These are phyloP conservation scores for Manduca sexta DNA, from an alignment of 1,140 invertebrate genomes.

Conservation along the genomic window DNA sequence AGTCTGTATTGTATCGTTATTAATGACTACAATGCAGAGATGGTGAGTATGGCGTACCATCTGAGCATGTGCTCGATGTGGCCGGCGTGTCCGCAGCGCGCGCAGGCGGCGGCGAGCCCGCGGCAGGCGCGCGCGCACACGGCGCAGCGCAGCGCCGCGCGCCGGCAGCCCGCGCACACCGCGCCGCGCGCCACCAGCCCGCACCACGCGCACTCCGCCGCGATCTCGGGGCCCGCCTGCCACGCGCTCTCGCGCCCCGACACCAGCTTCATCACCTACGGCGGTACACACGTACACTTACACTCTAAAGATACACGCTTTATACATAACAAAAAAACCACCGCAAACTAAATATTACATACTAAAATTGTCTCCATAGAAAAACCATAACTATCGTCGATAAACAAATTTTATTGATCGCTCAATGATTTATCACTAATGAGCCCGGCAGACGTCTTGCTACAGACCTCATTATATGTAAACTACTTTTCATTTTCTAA, in stretches of 20 bases:
- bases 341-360: too few species aligned
- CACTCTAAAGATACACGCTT: slow-evolving; percentile 29
- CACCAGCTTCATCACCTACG: slow-evolving; percentile 67
- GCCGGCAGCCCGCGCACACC: slow-evolving; percentile 80
- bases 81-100: slow-evolving; percentile 92
- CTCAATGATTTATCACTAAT: too few species aligned
- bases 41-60: slow-evolving; percentile 78
- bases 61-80: slow-evolving; percentile 81
- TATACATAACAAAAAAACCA: too few species aligned
- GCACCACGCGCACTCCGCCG: slow-evolving; percentile 75
- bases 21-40: too few species aligned
- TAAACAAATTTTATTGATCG: too few species aligned
- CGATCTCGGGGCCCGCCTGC: slow-evolving; percentile 1
- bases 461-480: too few species aligned
- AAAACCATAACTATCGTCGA: too few species aligned
- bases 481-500: too few species aligned
- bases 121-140: slow-evolving; percentile 90
- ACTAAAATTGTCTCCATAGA: too few species aligned
- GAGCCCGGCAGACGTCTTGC: too few species aligned
- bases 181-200: slow-evolving; percentile 23
- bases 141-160: slow-evolving; percentile 82
- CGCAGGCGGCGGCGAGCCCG: slow-evolving; percentile 88
- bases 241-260: slow-evolving; percentile 82
- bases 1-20: too few species aligned
- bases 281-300: too few species aligned